Percentiles rank a stretch among this genome's conserved stretches.
phyloP scores from a whole-genome alignment of 2,888 invertebrate species.

The Alviniconcha strummeri region DNA sequence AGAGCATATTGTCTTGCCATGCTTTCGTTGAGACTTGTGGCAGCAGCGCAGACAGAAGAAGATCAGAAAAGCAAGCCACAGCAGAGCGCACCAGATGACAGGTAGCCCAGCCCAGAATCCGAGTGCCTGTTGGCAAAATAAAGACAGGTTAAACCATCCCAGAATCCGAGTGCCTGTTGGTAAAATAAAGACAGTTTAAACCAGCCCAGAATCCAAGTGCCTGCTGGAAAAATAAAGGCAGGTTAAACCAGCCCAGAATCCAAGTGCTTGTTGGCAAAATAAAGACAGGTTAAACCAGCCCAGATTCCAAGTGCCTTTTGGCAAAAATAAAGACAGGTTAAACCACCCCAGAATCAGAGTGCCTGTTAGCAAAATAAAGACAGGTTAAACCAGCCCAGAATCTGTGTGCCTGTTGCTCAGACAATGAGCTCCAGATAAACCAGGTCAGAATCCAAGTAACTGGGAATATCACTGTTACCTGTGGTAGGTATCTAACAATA shows the following conservation, averaged over 20 bases:
- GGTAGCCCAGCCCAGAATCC: constrained; percentile 94
- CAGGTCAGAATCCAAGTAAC: too few relatives aligned
- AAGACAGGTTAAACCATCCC: constrained; percentile 91
- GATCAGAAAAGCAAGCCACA: constrained; percentile 89
- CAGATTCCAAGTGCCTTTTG: too few relatives aligned
- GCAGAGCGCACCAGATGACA: constrained; percentile 93
- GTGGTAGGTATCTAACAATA: too few relatives aligned
- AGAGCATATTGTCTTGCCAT: constrained; percentile 86
- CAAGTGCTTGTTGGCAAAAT: constrained; percentile 79
- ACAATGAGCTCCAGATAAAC: too few relatives aligned
- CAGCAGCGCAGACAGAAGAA: constrained; percentile 96
- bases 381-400: too few relatives aligned
- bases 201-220: constrained; percentile 94
- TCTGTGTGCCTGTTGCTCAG: too few relatives aligned
- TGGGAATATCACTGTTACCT: too few relatives aligned
- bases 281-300: too few relatives aligned
- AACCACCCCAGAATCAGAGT: too few relatives aligned
- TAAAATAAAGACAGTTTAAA: constrained; percentile 81
- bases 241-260: constrained; percentile 93
- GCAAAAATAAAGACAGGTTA: too few relatives aligned
- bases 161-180: constrained; percentile 85
- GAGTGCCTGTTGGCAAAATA: constrained; percentile 77
- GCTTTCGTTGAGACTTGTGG: constrained; percentile 42
- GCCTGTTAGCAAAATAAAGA: too few relatives aligned
- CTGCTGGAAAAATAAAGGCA: constrained; percentile 74